Conservation (phyloP, 2,888 invertebrate genomes). For the Brenthis ino region DNA sequence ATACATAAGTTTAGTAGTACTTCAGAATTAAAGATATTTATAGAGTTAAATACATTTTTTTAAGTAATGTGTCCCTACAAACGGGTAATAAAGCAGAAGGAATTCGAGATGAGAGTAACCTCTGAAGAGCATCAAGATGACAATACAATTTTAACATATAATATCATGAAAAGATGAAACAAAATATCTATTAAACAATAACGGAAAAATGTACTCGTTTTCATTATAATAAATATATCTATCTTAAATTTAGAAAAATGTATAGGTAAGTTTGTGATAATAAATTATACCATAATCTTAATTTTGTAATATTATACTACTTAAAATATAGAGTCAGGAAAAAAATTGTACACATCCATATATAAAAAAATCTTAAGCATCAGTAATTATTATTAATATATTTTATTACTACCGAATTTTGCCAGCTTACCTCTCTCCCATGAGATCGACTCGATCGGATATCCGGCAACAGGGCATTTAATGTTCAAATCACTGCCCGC, state of each 20-base stretch:
- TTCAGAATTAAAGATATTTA: background rate
- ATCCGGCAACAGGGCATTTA: slow-evolving; percentile 95
- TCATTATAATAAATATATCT: background rate
- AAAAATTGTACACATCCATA: no score
- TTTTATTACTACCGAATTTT: background rate
- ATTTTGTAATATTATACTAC: background rate
- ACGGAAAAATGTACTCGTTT: background rate
- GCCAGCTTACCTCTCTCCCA: slow-evolving; percentile 92
- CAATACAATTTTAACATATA: slow-evolving; percentile 18
- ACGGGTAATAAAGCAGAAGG: slow-evolving; percentile 2
- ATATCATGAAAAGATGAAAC: slow-evolving; percentile 20
- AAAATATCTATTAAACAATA: slow-evolving; percentile 21
- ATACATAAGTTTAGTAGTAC: background rate
- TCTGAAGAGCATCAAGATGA: slow-evolving; percentile 12
- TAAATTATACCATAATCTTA: slow-evolving; percentile 4
- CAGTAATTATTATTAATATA: background rate
- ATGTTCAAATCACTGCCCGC: slow-evolving; percentile 92
- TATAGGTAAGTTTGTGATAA: slow-evolving; percentile 1
- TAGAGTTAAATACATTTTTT: background rate
- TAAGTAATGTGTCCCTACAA: background rate
- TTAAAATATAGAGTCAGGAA: no score
- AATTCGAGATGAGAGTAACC: slow-evolving; percentile 12
- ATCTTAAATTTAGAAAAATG: background rate
- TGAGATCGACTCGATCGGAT: slow-evolving; percentile 91
- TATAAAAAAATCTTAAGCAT: background rate